Evolutionary conservation across 2,113 vertebrate genomes (phyloP).

Genomic region (Aix galericulata): DNA sequence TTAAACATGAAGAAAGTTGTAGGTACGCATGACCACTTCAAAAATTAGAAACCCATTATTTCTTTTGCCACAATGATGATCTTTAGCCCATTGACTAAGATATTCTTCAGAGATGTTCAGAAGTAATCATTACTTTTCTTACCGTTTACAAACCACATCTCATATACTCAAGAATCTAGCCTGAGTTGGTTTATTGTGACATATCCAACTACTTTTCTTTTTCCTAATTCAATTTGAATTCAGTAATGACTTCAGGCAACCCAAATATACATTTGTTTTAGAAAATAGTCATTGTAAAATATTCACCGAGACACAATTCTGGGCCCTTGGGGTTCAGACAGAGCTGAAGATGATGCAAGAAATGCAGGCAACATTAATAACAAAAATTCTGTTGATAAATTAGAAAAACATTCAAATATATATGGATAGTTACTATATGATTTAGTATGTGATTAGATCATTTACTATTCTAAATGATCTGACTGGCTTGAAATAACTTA

Average conservation of each 20-base stretch:
- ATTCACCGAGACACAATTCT: not conserved
- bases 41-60: not conserved
- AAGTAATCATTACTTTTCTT: not conserved
- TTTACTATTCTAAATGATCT: not conserved
- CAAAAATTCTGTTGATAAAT: not conserved
- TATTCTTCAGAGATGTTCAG: not conserved
- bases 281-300: not conserved
- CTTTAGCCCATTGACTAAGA: not conserved
- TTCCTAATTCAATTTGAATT: not conserved
- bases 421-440: not conserved
- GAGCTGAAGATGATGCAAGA: not conserved
- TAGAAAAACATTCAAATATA: not conserved
- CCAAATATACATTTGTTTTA: not conserved
- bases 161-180: not conserved
- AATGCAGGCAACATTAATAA: not conserved
- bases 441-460: no score
- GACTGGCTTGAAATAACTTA: not conserved
- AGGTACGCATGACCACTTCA: not conserved
- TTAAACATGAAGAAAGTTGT: not conserved
- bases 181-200: not conserved
- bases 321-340: not conserved
- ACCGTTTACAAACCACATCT: not conserved
- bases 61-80: not conserved
- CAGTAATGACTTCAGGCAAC: not conserved
- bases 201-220: not conserved